Evolutionary conservation across 2,888 invertebrate genomes (phyloP).

Genomic region (Eristalis pertinax): DNA sequence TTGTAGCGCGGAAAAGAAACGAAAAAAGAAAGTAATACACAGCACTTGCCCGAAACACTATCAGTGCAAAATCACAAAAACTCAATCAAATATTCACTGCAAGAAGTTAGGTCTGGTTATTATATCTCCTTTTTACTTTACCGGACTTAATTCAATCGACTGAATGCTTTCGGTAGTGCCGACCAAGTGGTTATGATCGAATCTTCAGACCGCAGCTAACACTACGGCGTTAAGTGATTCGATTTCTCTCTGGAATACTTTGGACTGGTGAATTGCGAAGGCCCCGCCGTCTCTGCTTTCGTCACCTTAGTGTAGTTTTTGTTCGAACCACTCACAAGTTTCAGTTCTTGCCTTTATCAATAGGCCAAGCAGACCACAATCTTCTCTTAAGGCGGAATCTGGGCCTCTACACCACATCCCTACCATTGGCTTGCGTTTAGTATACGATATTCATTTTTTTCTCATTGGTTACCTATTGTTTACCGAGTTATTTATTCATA

Average conservation of each 20-base stretch:
- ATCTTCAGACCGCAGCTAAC: slow-evolving; percentile 56
- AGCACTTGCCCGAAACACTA: slow-evolving; percentile 49
- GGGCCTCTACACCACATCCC: slow-evolving; percentile 33
- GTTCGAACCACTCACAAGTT: slow-evolving; percentile 41
- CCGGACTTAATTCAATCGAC: slow-evolving; percentile 60
- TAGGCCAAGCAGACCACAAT: slow-evolving; percentile 29
- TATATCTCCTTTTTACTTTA: slow-evolving; percentile 48
- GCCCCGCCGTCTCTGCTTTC: slow-evolving; percentile 41
- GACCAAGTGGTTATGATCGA: slow-evolving; percentile 65
- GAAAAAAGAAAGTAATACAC: slow-evolving; percentile 63
- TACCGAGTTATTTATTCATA: background rate
- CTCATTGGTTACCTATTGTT: background rate
- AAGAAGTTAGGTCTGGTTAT: slow-evolving; percentile 27
- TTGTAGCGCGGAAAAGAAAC: slow-evolving; percentile 13
- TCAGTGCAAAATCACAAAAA: slow-evolving; percentile 48
- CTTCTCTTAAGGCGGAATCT: slow-evolving; percentile 25
- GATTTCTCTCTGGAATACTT: slow-evolving; percentile 60
- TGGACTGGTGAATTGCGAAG: slow-evolving; percentile 30
- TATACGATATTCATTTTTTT: background rate
- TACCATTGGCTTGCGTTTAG: slow-evolving; percentile 20
- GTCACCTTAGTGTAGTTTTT: slow-evolving; percentile 40
- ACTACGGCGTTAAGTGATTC: slow-evolving; percentile 61
- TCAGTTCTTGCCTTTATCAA: slow-evolving; percentile 38
- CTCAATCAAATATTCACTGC: slow-evolving; percentile 35
- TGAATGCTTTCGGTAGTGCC: slow-evolving; percentile 66